Base-by-base conservation (phyloP, 1,140 invertebrate species). In the Bombus consobrinus region DNA sequence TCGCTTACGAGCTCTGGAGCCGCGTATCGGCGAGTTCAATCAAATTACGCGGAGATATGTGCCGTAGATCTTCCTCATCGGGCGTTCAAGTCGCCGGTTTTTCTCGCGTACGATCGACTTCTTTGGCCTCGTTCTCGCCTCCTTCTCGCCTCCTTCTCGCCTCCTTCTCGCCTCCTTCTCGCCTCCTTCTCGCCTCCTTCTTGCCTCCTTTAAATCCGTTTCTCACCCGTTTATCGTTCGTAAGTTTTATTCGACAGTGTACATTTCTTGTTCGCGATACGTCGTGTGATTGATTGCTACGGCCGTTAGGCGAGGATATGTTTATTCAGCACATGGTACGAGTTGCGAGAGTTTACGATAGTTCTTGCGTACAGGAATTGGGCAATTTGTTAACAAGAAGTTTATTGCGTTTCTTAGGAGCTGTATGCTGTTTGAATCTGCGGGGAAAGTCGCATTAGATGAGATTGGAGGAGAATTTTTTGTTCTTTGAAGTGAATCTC, bases 11-110 rank as follows among this genome's bases (percentile, higher is more conserved):
- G 10, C 1, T 22, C 13, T 37, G 37, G 69, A n/a, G 32, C 32
- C 12, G 47, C 53, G 69, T 62, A 74, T 74, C 71, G 57, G 69
- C 5, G 32, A 75, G 81, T 66, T 47, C 59, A 15, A 83, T 83
- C 64, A 37, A 57, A 41, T 13, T n/a, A n/a, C 57, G 43, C 37
- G 37, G 8, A 12, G 47, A 39, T 39, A 53, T 43, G 64, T 22
- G 43, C 34, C 28, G 47, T 47, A 75, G 75, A 74, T 74, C 71
- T 75, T 64, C 9, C 69, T 82, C 53, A 15, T 34, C 81, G 57
- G 39, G 15, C 62, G 62, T 77, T 83, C 39, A 59, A 83, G 69
- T 83, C 74, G 41, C 74, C 64, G n/a, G 25, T 15, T 74, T 34
- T 39, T 32, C 53, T 41, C 47, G 68, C 28, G 37, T 15, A 28